A percentile compares a stretch with the other conserved stretches of the same genome.
These are phyloP conservation scores for Hormaphis cornu DNA, from an alignment of 1,140 invertebrate species.

Conservation along the genomic window DNA sequence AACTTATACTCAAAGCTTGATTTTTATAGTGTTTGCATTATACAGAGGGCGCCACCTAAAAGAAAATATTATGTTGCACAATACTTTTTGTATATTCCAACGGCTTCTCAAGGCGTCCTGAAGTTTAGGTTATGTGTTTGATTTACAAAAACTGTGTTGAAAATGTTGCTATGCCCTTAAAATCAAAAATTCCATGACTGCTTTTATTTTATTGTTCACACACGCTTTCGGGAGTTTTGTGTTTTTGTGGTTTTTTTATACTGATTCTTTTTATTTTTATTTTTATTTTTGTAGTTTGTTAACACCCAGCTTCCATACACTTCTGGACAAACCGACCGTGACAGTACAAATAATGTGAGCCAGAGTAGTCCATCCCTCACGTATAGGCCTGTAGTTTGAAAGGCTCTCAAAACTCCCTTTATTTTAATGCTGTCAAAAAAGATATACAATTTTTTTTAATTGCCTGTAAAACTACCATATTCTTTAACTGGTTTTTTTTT, in stretches of 20 bases:
- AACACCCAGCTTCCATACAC: conserved; percentile 31
- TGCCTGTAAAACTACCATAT: neutral
- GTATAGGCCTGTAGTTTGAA: conserved; percentile 27
- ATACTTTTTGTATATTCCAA: neutral
- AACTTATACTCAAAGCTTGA: conserved; percentile 2
- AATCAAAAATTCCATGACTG: neutral
- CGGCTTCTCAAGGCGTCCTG: conserved; percentile 22
- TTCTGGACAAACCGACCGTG: conserved; percentile 31
- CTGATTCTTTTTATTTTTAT: conserved; percentile 17
- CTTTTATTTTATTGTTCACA: conserved; percentile 26
- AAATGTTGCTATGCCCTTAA: conserved; percentile 1
- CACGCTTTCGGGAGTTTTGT: conserved; percentile 31
- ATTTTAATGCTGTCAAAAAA: neutral
- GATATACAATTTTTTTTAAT: neutral
- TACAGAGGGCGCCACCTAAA: neutral
- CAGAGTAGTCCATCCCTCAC: conserved; percentile 30
- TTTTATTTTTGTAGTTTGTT: conserved; percentile 31
- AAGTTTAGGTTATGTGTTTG: neutral
- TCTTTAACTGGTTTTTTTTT: neutral
- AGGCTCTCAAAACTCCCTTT: neutral
- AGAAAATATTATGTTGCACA: conserved; percentile 7
- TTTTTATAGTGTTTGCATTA: conserved; percentile 1
- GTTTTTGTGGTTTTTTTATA: conserved; percentile 16
- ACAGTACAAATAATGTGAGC: conserved; percentile 30
- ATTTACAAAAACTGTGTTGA: neutral